These are phyloP conservation scores for Neodiprion pinetum DNA, from an alignment of 1,140 invertebrate species.

Conservation along the genomic window DNA sequence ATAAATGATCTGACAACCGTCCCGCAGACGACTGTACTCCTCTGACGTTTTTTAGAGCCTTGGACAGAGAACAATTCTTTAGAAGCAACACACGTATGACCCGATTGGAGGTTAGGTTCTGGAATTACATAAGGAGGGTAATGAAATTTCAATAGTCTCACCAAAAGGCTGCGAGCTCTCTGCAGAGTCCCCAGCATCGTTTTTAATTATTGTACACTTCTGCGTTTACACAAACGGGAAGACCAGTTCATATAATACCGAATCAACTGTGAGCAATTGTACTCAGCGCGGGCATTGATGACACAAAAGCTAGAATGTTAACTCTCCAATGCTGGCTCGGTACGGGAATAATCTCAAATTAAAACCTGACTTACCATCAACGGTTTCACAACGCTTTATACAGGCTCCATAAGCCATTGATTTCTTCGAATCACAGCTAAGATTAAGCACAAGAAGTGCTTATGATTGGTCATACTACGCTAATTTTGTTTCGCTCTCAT, in stretches of 20 bases:
- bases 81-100: slow-evolving; percentile 20
- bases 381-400: no score
- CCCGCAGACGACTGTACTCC: slow-evolving; percentile 44
- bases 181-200: slow-evolving; percentile 39
- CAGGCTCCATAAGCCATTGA: no score
- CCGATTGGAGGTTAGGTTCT: slow-evolving; percentile 33
- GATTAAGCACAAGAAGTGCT: no score
- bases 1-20: slow-evolving; percentile 46
- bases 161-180: slow-evolving; percentile 34
- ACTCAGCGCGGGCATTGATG: background rate
- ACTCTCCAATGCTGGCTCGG: no score
- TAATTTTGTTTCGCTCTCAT: background rate
- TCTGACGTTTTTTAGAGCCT: slow-evolving; percentile 45
- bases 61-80: slow-evolving; percentile 24
- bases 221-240: background rate
- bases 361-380: no score
- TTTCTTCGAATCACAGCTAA: no score
- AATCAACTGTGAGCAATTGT: background rate
- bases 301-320: no score
- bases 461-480: background rate
- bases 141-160: slow-evolving; percentile 20
- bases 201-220: background rate
- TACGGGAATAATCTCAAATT: no score
- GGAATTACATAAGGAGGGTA: slow-evolving; percentile 19
- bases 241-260: background rate